Evolutionary conservation across 2,113 vertebrate species (phyloP), one percentile per base, ranked within the genome.

Genomic region (Colius striatus): DNA sequence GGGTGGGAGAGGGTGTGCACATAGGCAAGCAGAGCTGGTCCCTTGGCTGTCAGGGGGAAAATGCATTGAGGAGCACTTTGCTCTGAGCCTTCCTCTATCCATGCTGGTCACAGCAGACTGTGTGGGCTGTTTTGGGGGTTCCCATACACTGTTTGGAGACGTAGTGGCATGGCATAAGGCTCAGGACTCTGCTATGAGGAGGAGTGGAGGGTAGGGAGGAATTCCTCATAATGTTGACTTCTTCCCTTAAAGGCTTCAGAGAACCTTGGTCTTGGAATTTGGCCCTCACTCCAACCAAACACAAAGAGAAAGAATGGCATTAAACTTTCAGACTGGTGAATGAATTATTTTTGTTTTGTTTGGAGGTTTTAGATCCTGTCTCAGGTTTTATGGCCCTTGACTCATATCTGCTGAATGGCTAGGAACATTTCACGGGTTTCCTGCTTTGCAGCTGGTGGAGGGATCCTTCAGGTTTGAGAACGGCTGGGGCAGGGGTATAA

Each of bases 1-100:
- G 4, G 4, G 2, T 34, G 41, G 50, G 6, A 0, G 9, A 62
- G 17, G 4, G 12, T 43, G 5, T 57, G 15, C 55, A 21, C 20
- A 47, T 15, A 67, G 32, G 4, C 34, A 80, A 47, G 63, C 20
- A 77, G 41, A 45, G 11, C 8, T 88, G 54, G 53, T 5, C 6
- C 5, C 19, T 7, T 1, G 1, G 13, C 4, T 14, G 4, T 11
- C 30, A 36, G 20, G n/a, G n/a, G 11, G 14, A 63, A 51, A 41
- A 10, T 32, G 34, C 15, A 45, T 55, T 18, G 21, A 27, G n/a
- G 19, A 82, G 2, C 32, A 62, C 9, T 29, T 72, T 2, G 2
- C 19, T 58, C 32, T 0, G 1, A n/a, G 38, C 38, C 15, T 82
- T 70, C 34, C 20, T 47, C 13, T 91, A 19, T 68, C 47, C 26